A percentile compares a stretch with the other conserved stretches of the same genome.
Conservation (phyloP, 2,113 vertebrate species). For the Thamnaconus septentrionalis region DNA sequence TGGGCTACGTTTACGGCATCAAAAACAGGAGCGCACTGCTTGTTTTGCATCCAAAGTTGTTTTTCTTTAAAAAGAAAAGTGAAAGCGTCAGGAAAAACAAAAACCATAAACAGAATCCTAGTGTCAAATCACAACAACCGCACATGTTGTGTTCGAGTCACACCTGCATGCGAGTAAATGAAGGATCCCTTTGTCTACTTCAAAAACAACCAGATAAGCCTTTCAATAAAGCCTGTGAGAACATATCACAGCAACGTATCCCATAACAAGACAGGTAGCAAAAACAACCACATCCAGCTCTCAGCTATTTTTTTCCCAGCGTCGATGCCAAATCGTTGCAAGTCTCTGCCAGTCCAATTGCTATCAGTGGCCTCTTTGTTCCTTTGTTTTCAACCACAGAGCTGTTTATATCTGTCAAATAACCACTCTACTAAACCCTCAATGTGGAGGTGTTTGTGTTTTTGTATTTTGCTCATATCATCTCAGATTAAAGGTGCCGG, state of each 20-base stretch:
- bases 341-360: background rate
- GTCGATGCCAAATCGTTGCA: background rate
- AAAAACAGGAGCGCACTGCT: no score
- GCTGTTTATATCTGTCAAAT: slow-evolving; percentile 21
- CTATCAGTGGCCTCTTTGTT: slow-evolving; percentile 37
- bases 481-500: slow-evolving; percentile 41
- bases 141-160: background rate
- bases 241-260: background rate
- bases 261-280: background rate
- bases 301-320: slow-evolving; percentile 1
- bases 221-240: slow-evolving; percentile 22
- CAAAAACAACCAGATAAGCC: slow-evolving; percentile 8
- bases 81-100: background rate
- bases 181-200: background rate
- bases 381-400: slow-evolving; percentile 16
- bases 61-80: no score
- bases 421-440: background rate
- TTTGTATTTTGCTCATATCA: slow-evolving; percentile 20
- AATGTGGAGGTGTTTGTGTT: slow-evolving; percentile 40
- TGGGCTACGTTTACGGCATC: no score
- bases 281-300: background rate
- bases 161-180: background rate
- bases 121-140: no score
- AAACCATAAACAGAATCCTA: background rate
- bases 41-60: no score